Conservation (phyloP, 2,797 vertebrate genomes). For the Hydrolagus colliei region DNA sequence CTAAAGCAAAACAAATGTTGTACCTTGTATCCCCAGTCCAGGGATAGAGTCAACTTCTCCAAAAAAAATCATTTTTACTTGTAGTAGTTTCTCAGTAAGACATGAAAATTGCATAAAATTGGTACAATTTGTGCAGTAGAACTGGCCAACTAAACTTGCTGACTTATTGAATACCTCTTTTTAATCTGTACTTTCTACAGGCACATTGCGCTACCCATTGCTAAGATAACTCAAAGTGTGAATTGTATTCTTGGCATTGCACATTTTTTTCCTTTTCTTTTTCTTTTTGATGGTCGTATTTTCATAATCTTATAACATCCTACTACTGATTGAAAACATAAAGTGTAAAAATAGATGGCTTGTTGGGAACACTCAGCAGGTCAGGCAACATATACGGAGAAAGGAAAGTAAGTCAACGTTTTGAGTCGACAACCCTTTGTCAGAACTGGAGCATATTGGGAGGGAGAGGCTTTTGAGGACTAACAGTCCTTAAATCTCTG, state of each 20-base stretch:
- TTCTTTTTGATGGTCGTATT: background rate
- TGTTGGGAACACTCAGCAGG: no score
- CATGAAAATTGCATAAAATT: no score
- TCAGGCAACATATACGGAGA: no score
- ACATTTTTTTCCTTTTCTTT: background rate
- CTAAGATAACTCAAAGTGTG: background rate
- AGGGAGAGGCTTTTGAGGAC: no score
- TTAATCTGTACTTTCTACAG: background rate
- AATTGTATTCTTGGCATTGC: background rate
- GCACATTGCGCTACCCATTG: background rate
- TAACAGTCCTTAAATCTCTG: no score
- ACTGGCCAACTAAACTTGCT: background rate
- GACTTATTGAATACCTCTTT: background rate
- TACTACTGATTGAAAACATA: background rate
- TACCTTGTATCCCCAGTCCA: background rate
- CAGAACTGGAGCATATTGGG: no score
- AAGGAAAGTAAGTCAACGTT: no score
- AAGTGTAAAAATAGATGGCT: background rate
- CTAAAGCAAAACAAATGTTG: background rate
- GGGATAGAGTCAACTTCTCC: background rate
- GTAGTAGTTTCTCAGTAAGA: background rate
- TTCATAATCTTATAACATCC: background rate
- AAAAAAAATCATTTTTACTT: background rate
- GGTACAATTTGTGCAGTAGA: background rate
- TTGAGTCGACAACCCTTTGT: no score